phyloP scores from a whole-genome alignment of 1,140 invertebrate genomes.

The Caerostris darwini region DNA sequence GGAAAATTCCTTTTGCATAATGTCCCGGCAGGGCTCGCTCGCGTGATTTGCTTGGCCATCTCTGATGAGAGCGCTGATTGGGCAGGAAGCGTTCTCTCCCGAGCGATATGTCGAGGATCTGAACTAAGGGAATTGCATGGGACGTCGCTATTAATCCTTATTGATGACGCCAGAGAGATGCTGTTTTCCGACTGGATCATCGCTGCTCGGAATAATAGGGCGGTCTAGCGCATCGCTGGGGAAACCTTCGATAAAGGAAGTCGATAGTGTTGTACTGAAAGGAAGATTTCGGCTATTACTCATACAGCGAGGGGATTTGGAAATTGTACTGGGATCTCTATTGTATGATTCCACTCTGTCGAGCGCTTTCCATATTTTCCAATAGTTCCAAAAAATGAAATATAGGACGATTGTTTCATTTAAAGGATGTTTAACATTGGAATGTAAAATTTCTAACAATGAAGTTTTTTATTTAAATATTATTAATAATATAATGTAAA shows the following conservation, averaged over 20 bases:
- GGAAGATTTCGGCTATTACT: slow-evolving; percentile 1
- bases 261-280: slow-evolving; percentile 38
- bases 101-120: background rate
- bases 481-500: too few species aligned
- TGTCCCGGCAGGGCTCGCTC: background rate
- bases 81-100: background rate
- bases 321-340: background rate
- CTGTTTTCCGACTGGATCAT: slow-evolving; percentile 28
- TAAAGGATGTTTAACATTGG: too few species aligned
- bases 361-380: too few species aligned
- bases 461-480: too few species aligned
- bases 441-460: too few species aligned
- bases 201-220: background rate
- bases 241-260: slow-evolving; percentile 15
- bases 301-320: background rate
- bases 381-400: too few species aligned
- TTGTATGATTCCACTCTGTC: background rate
- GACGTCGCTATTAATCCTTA: slow-evolving; percentile 43
- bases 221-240: background rate
- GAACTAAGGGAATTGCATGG: background rate
- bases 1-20: slow-evolving; percentile 50
- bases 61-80: background rate
- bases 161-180: background rate
- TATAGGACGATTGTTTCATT: too few species aligned
- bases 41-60: background rate